Conservation (phyloP, 2,888 invertebrate genomes). For the Pristionchus fissidentatus region DNA sequence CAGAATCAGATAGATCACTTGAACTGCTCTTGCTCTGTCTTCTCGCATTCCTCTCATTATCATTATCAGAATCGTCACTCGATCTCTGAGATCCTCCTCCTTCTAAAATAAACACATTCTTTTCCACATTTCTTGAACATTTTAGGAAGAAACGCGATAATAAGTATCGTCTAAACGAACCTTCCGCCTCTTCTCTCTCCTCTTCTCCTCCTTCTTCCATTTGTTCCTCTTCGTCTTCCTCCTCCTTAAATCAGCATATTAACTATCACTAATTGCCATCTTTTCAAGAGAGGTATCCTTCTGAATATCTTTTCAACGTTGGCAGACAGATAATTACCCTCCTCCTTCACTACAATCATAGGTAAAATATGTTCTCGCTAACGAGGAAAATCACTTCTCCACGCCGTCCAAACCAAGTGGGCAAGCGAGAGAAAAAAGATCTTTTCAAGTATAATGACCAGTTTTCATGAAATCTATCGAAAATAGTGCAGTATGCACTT, state of each 20-base stretch:
- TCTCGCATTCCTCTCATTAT: background rate
- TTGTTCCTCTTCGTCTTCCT: constrained; percentile 16
- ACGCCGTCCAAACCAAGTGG: background rate
- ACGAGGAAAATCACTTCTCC: too few species aligned
- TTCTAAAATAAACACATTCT: background rate
- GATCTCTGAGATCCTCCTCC: background rate
- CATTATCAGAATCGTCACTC: constrained; percentile 14
- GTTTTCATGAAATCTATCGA: too few species aligned
- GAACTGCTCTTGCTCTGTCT: constrained; percentile 17
- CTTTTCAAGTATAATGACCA: background rate
- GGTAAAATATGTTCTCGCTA: too few species aligned
- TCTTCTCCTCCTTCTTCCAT: background rate
- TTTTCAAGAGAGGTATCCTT: too few species aligned
- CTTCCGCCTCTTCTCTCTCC: background rate
- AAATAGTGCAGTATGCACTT: too few species aligned
- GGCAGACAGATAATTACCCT: too few species aligned
- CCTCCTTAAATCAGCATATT: constrained; percentile 5
- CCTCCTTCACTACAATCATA: constrained; percentile 16
- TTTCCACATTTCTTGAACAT: background rate
- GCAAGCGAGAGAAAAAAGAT: background rate
- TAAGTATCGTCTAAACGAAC: background rate
- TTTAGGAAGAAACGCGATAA: background rate
- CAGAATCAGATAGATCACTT: constrained; percentile 19
- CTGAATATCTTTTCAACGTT: too few species aligned
- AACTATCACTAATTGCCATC: too few species aligned